Conservation (phyloP, 2,888 invertebrate species). For the Andrena chrysosceles region DNA sequence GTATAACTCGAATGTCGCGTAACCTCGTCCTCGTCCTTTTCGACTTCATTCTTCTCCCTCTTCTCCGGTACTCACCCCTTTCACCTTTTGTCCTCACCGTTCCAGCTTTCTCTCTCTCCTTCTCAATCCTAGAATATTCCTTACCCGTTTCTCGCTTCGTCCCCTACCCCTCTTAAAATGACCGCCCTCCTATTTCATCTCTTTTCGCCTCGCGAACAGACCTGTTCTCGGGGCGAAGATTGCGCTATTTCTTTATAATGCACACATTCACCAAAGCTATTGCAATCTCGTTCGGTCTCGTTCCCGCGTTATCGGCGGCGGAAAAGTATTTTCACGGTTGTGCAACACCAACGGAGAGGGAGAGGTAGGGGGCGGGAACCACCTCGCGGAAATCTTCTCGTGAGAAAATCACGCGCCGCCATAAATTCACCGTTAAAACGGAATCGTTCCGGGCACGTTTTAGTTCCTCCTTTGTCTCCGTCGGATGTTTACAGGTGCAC, state of each 20-base stretch:
- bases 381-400: conserved; percentile 65
- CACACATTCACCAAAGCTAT: conserved; percentile 71
- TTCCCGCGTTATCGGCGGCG: conserved; percentile 73
- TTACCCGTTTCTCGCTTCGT: background rate
- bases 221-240: conserved; percentile 63
- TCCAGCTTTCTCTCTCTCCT: background rate
- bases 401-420: conserved; percentile 70
- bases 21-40: conserved; percentile 32
- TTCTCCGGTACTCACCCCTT: background rate
- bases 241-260: conserved; percentile 76
- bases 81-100: background rate
- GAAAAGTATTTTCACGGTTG: conserved; percentile 74
- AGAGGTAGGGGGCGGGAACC: conserved; percentile 22
- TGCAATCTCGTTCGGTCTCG: conserved; percentile 74
- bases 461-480: conserved; percentile 72
- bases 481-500: conserved; percentile 65
- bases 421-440: conserved; percentile 73
- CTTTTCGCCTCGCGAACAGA: background rate
- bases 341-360: conserved; percentile 53
- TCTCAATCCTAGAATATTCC: background rate
- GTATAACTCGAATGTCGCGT: conserved; percentile 57
- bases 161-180: background rate
- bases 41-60: conserved; percentile 24
- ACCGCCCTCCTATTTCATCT: background rate
- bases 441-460: conserved; percentile 66